Evolutionary conservation across 2,113 vertebrate genomes (phyloP), one percentile per base, ranked within the genome.

Genomic region (Nesoenas mayeri): DNA sequence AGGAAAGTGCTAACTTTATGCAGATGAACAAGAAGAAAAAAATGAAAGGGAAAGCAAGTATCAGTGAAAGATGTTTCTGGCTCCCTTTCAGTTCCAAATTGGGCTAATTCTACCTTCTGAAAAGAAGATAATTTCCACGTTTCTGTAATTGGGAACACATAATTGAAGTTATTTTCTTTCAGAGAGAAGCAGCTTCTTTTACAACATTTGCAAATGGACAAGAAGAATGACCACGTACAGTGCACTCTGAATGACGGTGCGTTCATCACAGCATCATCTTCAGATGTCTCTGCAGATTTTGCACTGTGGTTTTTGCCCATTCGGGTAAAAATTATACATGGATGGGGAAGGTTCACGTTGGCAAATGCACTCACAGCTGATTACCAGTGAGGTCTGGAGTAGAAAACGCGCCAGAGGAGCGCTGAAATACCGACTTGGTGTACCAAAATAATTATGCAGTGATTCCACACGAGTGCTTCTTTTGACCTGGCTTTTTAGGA

Each of bases 91-190:
- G 8, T 96, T 98, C 95, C 86, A 97, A 98, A 97, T 84, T 87
- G 90, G 82, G 73, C 97, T 97, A 98, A 98, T 97, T 98, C 97
- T 97, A 93, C 97, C 97, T 97, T 98, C 96, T 97, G 98, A 98
- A 98, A 97, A 97, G 97, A 98, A 97, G 97, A 97, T 98, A 97
- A 97, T 98, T 98, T 98, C 95, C 84, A 89, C 71, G 19, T 97
- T 98, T 97, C 96, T 97, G 95, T 98, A 97, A 94, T 95, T 82
- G 94, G 97, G 97, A 98, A 97, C 97, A 97, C 38, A 34, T 98
- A 98, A 98, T 98, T 98, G 97, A 98, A 97, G 98, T 97, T 96
- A 97, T 98, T 98, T 98, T 98, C 96, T 94, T 77, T 91, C 83
- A 42, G 61, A 96, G 95, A 96, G 97, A 96, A 97, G 94, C n/a